phyloP scores from a whole-genome alignment of 2,113 vertebrate species.

The Heterotilapia buettikoferi region DNA sequence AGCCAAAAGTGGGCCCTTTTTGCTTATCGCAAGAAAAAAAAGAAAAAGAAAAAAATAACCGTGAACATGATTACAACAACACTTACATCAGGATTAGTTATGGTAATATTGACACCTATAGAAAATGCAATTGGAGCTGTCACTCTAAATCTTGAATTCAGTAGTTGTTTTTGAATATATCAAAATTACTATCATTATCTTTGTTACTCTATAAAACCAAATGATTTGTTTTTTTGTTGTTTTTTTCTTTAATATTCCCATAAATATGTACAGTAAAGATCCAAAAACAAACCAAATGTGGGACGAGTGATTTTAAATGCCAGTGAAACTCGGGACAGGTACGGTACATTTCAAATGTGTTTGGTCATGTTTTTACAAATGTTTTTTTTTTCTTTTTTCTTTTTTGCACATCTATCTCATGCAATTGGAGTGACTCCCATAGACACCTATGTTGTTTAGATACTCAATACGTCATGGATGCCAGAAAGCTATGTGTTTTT shows the following conservation, averaged over 20 bases:
- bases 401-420: conserved; percentile 67
- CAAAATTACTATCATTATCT: conserved; percentile 69
- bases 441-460: conserved; percentile 54
- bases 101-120: conserved; percentile 66
- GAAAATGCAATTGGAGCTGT: conserved; percentile 63
- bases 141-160: conserved; percentile 56
- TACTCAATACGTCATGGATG: conserved; percentile 52
- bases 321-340: conserved; percentile 52
- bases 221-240: conserved; percentile 21
- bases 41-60: neutral
- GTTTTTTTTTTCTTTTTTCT: neutral
- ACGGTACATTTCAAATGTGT: conserved; percentile 64
- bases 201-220: conserved; percentile 71
- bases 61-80: conserved; percentile 64
- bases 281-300: conserved; percentile 43
- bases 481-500: conserved; percentile 15
- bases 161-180: conserved; percentile 62
- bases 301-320: conserved; percentile 50
- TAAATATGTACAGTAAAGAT: conserved; percentile 73
- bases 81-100: conserved; percentile 62
- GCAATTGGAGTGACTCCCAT: conserved; percentile 60
- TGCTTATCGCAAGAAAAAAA: conserved; percentile 45
- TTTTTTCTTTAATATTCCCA: conserved; percentile 38
- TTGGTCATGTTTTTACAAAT: conserved; percentile 63
- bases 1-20: conserved; percentile 51